Evolutionary conservation across 1,140 invertebrate species (phyloP), one percentile per base, ranked within the genome.

Genomic region (Acromyrmex heyeri): DNA sequence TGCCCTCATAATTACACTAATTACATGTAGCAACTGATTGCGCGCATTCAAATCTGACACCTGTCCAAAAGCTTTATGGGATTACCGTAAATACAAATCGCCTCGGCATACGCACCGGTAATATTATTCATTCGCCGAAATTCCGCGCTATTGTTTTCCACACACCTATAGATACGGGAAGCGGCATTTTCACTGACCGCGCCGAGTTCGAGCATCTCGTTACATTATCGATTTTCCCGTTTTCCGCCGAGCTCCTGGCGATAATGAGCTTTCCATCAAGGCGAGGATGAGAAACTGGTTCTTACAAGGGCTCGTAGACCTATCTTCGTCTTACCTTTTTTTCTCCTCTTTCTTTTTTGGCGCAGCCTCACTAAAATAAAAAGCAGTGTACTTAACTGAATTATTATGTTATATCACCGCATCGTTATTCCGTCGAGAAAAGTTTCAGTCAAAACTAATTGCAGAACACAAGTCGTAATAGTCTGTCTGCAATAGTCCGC

Each of bases 1-100:
- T 59, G 44, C 30, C 53, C 73, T 65, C 65, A 86, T 88, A 88
- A 88, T 78, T 77, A 30, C 53, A 69, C 55, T 75, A 83, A 61
- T 83, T 83, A 62, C 44, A 73, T 7, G n/a, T 48, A 30, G 67
- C 55, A 72, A 44, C 24, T 83, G 79, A 83, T 83, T 83, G 79
- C 79, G 70, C 24, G 55, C 57, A 83, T 83, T 83, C 79, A 83
- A 57, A 30, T 61, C 38, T 62, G 79, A 75, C 79, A 83, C 79
- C 69, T 83, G 79, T 83, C 69, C 21, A 21, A 50, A 18, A 34
- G 57, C 34, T 27, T 24, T 27, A 38, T 18, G n/a, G 44, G 0
- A 38, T 38, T 4, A 55, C 30, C 53, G 67, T 21, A 24, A 27
- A 30, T 24, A 12, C 8, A 8, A 27, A 57, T n/a, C 16, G 34